phyloP scores from a whole-genome alignment of 2,797 vertebrate genomes.

The Pogonophryne albipinna region DNA sequence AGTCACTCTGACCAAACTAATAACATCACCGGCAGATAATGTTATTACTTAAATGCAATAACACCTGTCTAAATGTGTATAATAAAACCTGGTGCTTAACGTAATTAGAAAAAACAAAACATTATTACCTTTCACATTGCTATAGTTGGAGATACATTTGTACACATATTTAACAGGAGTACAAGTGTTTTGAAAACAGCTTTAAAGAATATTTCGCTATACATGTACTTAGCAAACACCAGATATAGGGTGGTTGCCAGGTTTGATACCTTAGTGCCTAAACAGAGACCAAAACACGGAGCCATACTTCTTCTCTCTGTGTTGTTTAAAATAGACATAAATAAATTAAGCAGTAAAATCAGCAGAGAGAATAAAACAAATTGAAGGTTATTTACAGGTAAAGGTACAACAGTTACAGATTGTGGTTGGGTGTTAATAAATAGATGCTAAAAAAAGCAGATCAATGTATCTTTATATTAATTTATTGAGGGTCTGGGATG shows the following conservation, averaged over 20 bases:
- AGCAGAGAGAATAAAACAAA: no score
- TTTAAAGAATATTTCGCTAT: conserved; percentile 8
- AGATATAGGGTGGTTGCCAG: neutral
- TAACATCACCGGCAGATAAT: conserved; percentile 21
- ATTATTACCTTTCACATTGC: neutral
- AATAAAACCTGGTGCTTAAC: conserved; percentile 2
- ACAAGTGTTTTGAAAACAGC: neutral
- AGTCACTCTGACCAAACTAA: conserved; percentile 15
- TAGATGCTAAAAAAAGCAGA: no score
- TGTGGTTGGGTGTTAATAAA: no score
- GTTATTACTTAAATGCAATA: conserved; percentile 10
- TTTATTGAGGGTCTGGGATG: no score
- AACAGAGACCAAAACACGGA: neutral
- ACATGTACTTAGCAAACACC: neutral
- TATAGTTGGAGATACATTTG: neutral
- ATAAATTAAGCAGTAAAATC: no score
- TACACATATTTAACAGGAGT: no score
- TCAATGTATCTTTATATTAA: no score
- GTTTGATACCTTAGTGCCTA: neutral
- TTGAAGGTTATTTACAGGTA: no score
- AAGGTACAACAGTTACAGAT: no score
- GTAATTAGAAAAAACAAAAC: neutral
- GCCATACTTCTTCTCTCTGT: no score
- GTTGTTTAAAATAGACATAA: no score
- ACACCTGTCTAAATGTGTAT: conserved; percentile 4